Evolutionary conservation across 53 echinoderm and acorn worm genomes (phyloP).

Genomic region (Astropecten irregularis): DNA sequence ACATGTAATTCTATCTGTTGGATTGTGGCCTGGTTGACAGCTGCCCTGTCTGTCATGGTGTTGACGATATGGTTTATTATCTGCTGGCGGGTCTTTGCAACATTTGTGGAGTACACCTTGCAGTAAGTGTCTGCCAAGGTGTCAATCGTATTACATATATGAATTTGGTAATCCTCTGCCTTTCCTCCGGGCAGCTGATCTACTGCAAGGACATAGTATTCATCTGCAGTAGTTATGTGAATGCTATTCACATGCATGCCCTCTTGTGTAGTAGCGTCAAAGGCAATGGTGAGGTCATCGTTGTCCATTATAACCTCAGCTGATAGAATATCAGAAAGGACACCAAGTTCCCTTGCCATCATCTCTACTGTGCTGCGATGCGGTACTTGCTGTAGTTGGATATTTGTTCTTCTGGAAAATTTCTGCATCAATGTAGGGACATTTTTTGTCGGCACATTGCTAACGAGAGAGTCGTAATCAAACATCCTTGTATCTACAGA

Average conservation of each 20-base stretch:
- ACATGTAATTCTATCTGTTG: slow-evolving; percentile 34
- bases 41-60: slow-evolving; percentile 57
- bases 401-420: background rate
- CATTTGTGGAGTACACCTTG: background rate
- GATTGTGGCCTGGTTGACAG: slow-evolving; percentile 70
- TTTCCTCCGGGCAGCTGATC: slow-evolving; percentile 43
- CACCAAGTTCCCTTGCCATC: slow-evolving; percentile 52
- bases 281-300: slow-evolving; percentile 31
- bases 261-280: slow-evolving; percentile 60
- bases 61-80: slow-evolving; percentile 18
- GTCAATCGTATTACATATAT: background rate
- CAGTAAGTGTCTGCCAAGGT: background rate
- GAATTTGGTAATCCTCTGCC: slow-evolving; percentile 27
- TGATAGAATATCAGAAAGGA: slow-evolving; percentile 17
- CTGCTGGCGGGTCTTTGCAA: background rate
- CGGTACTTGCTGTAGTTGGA: slow-evolving; percentile 1
- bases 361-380: slow-evolving; percentile 47
- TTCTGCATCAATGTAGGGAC: background rate
- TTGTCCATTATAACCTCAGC: slow-evolving; percentile 15
- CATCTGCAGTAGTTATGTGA: slow-evolving; percentile 23
- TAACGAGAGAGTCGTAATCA: slow-evolving; percentile 41
- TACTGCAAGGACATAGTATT: background rate
- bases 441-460: slow-evolving; percentile 54
- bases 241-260: slow-evolving; percentile 23
- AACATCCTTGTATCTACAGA: too few relatives aligned